phyloP scores from a whole-genome alignment of 2,113 vertebrate species.

The Otocyon megalotis region DNA sequence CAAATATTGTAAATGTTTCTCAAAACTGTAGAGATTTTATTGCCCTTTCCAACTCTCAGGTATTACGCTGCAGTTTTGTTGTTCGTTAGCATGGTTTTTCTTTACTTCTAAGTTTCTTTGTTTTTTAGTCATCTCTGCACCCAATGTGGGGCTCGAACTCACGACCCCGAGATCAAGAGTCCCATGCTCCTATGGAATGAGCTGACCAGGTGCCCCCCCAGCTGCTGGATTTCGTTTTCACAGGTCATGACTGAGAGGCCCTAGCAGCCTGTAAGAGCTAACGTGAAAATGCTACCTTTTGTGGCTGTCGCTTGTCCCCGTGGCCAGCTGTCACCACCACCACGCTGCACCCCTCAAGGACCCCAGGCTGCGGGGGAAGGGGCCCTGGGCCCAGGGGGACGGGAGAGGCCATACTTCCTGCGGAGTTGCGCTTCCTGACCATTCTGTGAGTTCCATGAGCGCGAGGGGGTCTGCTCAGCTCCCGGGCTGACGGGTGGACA shows the following conservation, averaged over 20 bases:
- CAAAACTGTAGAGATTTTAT: not conserved
- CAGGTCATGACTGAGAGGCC: constrained; percentile 23
- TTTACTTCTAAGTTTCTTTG: not conserved
- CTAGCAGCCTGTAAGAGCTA: not conserved
- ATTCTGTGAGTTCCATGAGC: not conserved
- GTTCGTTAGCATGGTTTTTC: not conserved
- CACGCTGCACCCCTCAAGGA: not conserved
- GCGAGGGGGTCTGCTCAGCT: not conserved
- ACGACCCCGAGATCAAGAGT: not conserved
- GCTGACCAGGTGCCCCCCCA: not conserved
- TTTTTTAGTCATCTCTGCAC: not conserved
- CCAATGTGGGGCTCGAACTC: not conserved
- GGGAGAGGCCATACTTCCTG: not conserved
- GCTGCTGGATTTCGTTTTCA: not conserved
- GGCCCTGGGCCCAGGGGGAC: not conserved
- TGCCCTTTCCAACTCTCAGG: not conserved
- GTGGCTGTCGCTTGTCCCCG: not conserved
- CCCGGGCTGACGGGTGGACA: not conserved
- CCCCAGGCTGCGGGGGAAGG: not conserved
- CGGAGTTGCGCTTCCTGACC: not conserved
- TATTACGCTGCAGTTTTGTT: not conserved
- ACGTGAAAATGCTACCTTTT: not conserved
- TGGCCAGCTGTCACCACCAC: not conserved
- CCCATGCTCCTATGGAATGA: not conserved
- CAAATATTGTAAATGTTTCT: constrained; percentile 36